Base-by-base conservation (phyloP, 1,140 invertebrate species). In the Drosophila lacertosa region DNA sequence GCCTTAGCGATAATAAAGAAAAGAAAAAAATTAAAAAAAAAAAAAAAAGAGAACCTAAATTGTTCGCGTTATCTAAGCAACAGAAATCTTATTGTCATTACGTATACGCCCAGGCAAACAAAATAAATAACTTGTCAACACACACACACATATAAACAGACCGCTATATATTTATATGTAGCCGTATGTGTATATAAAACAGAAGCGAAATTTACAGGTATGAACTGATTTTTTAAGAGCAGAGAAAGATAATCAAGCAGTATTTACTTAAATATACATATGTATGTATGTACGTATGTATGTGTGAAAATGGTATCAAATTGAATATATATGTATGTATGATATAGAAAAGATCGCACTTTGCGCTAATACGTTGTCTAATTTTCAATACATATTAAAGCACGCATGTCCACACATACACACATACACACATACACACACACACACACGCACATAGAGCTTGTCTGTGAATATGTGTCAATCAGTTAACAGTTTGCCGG, bases 41-140 rank as follows among this genome's bases (percentile, higher is more conserved):
- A 11, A 40, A 40, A 40, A 54, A 45, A 32, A 50, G 35, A 47
- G 20, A 62, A 50, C 47, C 45, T 62, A 40, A 62, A 40, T 50
- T 40, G 58, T 51, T 33, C 22, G 54, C 35, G 53, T 59, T 59
- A 66, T 66, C 64, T 59, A 59, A 58, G 40, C 62, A 32, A 35
- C 32, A 47, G 40, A 55, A 54, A 55, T 64, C 50, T 55, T 55
- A 54, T 24, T 42, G 62, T 47, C 44, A 63, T 63, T 53, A 53
- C 60, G 60, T 53, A 20, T 64, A 55, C 51, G 29, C 20, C 10
- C 22, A 39, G n/a, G 20, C 32, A 64, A 33, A 55, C 29, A 55
- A 47, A 60, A 64, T 64, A 64, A 54, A 54, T 54, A 44, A 45
- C 24, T 35, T 24, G 29, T 24, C 15, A 29, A 11, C 16, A 62